phyloP scores from a whole-genome alignment of 2,113 vertebrate genomes.

The Callionymus lyra region DNA sequence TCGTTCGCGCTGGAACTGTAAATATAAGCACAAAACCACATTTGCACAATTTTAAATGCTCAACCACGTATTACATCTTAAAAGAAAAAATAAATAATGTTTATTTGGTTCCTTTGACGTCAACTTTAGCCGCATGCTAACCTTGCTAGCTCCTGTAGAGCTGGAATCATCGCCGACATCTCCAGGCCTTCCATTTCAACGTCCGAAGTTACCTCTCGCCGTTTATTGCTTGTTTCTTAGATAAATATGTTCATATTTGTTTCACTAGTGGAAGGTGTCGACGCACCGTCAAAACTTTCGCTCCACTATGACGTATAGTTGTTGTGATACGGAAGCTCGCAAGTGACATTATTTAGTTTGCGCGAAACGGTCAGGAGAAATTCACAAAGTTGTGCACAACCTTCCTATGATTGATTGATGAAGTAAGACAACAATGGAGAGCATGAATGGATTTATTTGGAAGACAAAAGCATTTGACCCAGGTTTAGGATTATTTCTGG shows the following conservation, averaged over 20 bases:
- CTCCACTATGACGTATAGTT: conserved; percentile 44
- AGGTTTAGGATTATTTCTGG: too few relatives aligned
- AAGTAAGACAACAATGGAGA: too few relatives aligned
- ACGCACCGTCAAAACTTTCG: conserved; percentile 40
- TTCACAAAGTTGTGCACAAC: too few relatives aligned
- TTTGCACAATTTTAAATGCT: background rate
- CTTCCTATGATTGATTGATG: too few relatives aligned
- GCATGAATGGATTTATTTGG: too few relatives aligned
- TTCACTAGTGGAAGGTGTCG: background rate
- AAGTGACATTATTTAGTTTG: conserved; percentile 12
- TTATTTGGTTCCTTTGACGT: too few relatives aligned
- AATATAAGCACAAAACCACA: conserved; percentile 22
- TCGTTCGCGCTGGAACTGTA: conserved; percentile 76
- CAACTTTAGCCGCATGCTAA: conserved; percentile 27
- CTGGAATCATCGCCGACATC: conserved; percentile 94
- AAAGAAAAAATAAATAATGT: too few relatives aligned
- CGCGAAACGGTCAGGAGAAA: too few relatives aligned
- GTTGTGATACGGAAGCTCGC: conserved; percentile 33
- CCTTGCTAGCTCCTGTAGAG: conserved; percentile 85
- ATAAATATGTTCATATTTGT: background rate
- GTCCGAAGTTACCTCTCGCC: background rate
- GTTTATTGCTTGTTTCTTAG: background rate
- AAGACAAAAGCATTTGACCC: too few relatives aligned
- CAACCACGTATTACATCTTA: too few relatives aligned
- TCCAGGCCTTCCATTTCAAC: conserved; percentile 73